A percentile compares a stretch with the other conserved stretches of the same genome.
Evolutionary conservation across 1,140 invertebrate species (phyloP).

Genomic region (Tetranychus urticae): DNA sequence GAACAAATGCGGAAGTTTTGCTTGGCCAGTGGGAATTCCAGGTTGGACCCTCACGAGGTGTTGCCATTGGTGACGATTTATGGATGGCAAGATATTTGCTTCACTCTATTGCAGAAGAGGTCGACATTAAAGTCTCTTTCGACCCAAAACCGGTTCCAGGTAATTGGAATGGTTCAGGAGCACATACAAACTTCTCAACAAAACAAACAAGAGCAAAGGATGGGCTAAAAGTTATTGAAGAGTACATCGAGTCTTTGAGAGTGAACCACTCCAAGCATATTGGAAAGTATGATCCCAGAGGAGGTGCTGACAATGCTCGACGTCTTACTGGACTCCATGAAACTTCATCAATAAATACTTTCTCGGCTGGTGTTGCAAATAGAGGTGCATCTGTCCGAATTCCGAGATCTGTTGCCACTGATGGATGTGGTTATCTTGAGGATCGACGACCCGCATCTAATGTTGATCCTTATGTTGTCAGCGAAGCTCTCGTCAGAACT

Average conservation of each 20-base stretch:
- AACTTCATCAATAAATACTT: conserved; percentile 4
- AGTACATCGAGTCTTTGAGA: conserved; percentile 42
- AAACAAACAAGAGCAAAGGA: conserved; percentile 52
- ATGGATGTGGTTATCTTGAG: conserved; percentile 73
- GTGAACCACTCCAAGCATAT: conserved; percentile 54
- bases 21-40: conserved; percentile 42
- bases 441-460: conserved; percentile 80
- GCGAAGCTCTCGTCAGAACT: conserved; percentile 31
- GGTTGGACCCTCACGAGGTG: conserved; percentile 55
- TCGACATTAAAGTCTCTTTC: conserved; percentile 59
- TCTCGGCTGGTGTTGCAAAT: conserved; percentile 32
- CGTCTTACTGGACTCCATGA: conserved; percentile 39
- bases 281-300: conserved; percentile 59
- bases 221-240: conserved; percentile 32
- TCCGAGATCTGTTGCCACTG: conserved; percentile 36
- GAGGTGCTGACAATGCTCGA: conserved; percentile 49
- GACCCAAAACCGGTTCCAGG: conserved; percentile 68
- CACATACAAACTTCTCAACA: conserved; percentile 68
- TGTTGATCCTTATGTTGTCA: conserved; percentile 65
- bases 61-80: conserved; percentile 58
- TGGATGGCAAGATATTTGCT: conserved; percentile 76
- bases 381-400: conserved; percentile 27
- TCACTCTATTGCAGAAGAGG: conserved; percentile 66
- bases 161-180: conserved; percentile 77
- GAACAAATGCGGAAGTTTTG: conserved; percentile 88